Conservation (phyloP, 53 echinoderm and acorn worm species). For the Actinopyga echinites region DNA sequence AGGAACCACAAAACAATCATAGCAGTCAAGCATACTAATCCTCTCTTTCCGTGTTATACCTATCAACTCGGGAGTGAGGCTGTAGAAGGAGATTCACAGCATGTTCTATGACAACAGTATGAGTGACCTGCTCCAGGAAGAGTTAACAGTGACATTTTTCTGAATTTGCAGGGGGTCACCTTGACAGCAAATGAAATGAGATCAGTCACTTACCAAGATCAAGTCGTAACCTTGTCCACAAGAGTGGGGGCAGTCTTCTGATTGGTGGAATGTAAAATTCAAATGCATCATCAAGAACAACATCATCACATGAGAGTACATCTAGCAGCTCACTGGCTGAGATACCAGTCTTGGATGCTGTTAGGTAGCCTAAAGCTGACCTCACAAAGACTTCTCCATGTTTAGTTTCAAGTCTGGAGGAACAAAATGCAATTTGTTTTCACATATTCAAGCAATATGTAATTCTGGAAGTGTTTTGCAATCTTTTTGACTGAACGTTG, state of each 20-base stretch:
- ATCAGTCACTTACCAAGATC: conserved; percentile 60
- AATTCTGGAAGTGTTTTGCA: too few relatives aligned
- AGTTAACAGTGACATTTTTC: too few relatives aligned
- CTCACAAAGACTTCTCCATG: conserved; percentile 84
- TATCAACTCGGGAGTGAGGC: too few relatives aligned
- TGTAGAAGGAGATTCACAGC: too few relatives aligned
- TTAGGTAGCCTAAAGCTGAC: conserved; percentile 81
- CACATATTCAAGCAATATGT: too few relatives aligned
- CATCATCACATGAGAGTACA: conserved; percentile 90
- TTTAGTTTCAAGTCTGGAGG: conserved; percentile 66
- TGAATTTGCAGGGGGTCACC: too few relatives aligned
- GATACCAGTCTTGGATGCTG: conserved; percentile 75
- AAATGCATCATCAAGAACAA: conserved; percentile 85
- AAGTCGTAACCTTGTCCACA: conserved; percentile 78
- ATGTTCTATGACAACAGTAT: too few relatives aligned
- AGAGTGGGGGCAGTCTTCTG: conserved; percentile 71
- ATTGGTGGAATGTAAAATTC: conserved; percentile 82
- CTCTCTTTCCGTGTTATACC: too few relatives aligned
- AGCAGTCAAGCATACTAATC: too few relatives aligned
- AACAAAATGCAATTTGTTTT: neutral
- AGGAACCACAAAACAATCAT: too few relatives aligned
- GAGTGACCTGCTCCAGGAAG: too few relatives aligned
- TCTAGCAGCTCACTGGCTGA: conserved; percentile 87
- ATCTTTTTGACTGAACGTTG: too few relatives aligned
- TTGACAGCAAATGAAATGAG: neutral